Evolutionary conservation across 2,888 invertebrate species (phyloP), one percentile per base, ranked within the genome.

Genomic region (Oxytorus armatus): DNA sequence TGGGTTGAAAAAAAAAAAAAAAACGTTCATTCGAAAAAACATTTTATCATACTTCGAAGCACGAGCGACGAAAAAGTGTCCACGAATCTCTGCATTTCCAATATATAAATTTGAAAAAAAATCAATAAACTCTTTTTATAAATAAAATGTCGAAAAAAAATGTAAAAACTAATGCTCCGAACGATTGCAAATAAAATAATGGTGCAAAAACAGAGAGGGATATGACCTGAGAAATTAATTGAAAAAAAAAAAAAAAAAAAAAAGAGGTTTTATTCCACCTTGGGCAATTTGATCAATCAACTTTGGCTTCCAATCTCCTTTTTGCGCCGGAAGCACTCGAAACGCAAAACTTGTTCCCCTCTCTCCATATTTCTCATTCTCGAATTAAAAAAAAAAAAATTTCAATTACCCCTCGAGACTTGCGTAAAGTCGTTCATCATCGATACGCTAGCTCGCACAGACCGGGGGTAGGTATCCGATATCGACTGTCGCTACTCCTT

Each of bases 401-500:
- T 79, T 79, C 44, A 70, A 47, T 66, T 79, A 73, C 55, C 55
- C n/a, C 66, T 21, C 10, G 21, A 21, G 8, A 49, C 39, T 73
- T 36, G 63, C 55, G 14, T 14, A 33, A 69, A 55, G 49, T 73
- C 61, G 79, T 65, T 74, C 29, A 63, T 73, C 53, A 72, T 66
- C 59, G 51, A 63, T 47, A 16, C n/a, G 44, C 44, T 53, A 21
- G 4, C 51, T 18, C 42, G 21, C 42, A 47, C 21, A n/a, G n/a
- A 69, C 73, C 77, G 69, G 33, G 73, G 77, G 80, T 77, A 65
- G 80, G 73, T 80, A 80, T 77, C 57, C 68, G 77, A 77, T 80
- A 80, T 80, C 80, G 77, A 65, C 80, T 74, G 77, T 39, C 47
- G 78, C 63, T 44, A 36, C 36, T 63, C 63, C 55, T 39, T 36